Evolutionary conservation across 2,113 vertebrate genomes (phyloP), one percentile per base, ranked within the genome.

Genomic region (Nettapus auritus): DNA sequence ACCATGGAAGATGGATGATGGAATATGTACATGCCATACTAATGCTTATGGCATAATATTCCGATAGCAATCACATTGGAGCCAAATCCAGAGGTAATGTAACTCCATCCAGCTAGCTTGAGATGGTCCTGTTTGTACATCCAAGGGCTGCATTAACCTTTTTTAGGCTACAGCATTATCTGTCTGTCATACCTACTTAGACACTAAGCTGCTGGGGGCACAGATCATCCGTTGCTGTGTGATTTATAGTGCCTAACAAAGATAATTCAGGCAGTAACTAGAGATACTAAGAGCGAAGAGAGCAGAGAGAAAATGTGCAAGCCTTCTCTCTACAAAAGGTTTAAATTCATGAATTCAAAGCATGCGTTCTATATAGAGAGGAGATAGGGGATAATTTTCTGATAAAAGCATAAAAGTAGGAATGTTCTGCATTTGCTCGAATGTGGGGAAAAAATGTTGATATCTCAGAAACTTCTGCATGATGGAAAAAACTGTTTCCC

Each of bases 351-450:
- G 17, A 93, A 96, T 96, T 92, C 93, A 95, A 95, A 93, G 81
- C 83, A 82, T 87, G 86, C 22, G 50, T 82, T 94, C 94, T 64
- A 23, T 29, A 38, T 42, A 68, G 74, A 92, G 69, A 92, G 80
- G 73, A 90, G 91, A 95, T 62, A 92, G 48, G 62, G 74, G 86
- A 94, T 79, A 94, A 95, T 94, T 96, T 96, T 95, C 91, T 89
- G 94, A 96, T 94, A 94, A 96, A 95, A 95, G 74, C 81, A 85
- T 94, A 81, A 66, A 87, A 91, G 86, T 69, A 82, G 77, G 66
- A 88, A 94, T 87, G 70, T 82, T 91, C 28, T 77, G 63, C 31
- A 62, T 85, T 93, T 89, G 71, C 71, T 94, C 89, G 88, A 90
- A 89, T 7, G 28, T 55, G 46, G 44, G 33, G 9, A 8, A 9